A percentile compares a stretch with the other conserved stretches of the same genome.
phyloP scores from a whole-genome alignment of 1,140 invertebrate genomes.

The Lepidurus packardi region DNA sequence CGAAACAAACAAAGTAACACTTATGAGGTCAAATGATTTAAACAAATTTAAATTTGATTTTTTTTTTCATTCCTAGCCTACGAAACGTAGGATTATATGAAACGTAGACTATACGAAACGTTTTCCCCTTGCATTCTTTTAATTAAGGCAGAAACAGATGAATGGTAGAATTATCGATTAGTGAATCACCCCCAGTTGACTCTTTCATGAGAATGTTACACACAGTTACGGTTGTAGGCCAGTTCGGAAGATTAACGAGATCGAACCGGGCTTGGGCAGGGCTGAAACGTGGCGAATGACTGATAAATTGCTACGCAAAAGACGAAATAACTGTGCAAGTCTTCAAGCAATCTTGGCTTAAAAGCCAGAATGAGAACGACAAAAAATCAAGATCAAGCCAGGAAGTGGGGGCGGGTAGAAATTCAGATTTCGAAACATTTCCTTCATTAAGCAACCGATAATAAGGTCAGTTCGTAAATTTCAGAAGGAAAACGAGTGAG shows the following conservation, averaged over 20 bases:
- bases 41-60: neutral
- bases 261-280: neutral
- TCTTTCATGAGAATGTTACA: constrained; percentile 4
- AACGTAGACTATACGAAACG: no score
- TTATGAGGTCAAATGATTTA: neutral
- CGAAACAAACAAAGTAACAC: neutral
- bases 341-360: no score
- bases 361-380: no score
- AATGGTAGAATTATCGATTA: neutral
- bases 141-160: neutral
- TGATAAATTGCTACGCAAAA: neutral
- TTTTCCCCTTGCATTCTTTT: neutral
- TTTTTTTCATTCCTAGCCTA: neutral
- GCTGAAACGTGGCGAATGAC: neutral
- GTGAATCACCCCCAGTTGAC: neutral
- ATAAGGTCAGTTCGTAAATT: no score
- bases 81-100: no score
- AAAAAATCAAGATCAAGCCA: no score
- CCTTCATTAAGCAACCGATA: neutral
- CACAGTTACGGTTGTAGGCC: neutral
- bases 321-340: neutral
- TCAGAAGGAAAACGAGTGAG: no score
- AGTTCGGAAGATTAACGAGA: neutral
- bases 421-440: neutral
- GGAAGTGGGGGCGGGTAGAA: no score